Percentiles rank a stretch among this genome's conserved stretches.
Evolutionary conservation across 2,888 invertebrate genomes (phyloP).

Genomic region (Orthosia gracilis): DNA sequence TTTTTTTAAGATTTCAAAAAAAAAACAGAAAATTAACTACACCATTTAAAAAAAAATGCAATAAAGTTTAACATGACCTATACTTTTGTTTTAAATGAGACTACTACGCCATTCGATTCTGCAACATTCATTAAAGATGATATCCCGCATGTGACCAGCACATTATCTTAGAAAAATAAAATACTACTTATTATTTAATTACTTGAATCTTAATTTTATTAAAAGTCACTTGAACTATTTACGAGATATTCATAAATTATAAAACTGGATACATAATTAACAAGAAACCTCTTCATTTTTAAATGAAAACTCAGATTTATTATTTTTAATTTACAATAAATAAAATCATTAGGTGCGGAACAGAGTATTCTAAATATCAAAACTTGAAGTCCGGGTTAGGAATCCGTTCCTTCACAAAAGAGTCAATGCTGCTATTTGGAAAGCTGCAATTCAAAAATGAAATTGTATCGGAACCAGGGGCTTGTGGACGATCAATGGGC

Average conservation of each 20-base stretch:
- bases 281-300: constrained; percentile 8
- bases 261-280: constrained; percentile 17
- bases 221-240: constrained; percentile 55
- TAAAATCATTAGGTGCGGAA: background rate
- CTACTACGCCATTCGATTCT: background rate
- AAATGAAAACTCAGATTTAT: background rate
- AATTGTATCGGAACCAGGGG: too few species aligned
- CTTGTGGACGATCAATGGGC: too few species aligned
- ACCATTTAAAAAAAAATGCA: too few species aligned
- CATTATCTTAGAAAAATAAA: constrained; percentile 18
- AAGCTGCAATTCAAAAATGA: too few species aligned
- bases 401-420: too few species aligned
- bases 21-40: background rate
- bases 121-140: constrained; percentile 18
- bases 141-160: background rate
- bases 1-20: background rate
- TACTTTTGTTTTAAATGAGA: background rate
- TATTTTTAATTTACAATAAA: background rate
- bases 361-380: background rate
- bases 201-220: constrained; percentile 18
- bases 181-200: constrained; percentile 17
- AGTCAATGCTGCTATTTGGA: too few species aligned
- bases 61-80: constrained; percentile 5
- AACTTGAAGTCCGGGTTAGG: background rate
- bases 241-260: constrained; percentile 15